Evolutionary conservation across 64 coral and sea anemone genomes (phyloP).

Genomic region (Montipora sp.): DNA sequence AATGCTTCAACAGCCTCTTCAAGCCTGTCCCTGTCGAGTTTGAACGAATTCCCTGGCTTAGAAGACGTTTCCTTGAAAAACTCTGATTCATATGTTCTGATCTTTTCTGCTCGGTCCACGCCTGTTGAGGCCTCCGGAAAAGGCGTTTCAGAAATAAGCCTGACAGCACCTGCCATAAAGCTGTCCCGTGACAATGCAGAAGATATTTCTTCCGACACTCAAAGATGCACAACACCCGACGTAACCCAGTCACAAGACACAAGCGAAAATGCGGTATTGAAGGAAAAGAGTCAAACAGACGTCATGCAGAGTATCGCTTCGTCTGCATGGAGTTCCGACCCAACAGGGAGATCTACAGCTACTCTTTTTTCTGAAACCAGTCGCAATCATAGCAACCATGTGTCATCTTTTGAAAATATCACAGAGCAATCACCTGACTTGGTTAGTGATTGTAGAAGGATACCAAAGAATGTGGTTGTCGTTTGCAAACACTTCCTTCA

Average conservation of each 20-base stretch:
- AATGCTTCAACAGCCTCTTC: not conserved
- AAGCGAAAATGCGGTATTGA: too few relatives aligned
- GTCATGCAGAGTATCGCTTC: too few relatives aligned
- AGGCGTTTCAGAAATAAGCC: not conserved
- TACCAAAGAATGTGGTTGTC: not conserved
- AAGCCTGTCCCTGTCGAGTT: not conserved
- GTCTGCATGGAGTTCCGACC: not conserved
- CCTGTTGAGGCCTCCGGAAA: not conserved
- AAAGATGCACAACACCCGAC: too few relatives aligned
- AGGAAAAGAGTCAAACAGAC: too few relatives aligned
- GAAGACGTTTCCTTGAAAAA: not conserved
- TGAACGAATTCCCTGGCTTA: not conserved
- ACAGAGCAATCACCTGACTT: not conserved
- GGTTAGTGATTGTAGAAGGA: not conserved
- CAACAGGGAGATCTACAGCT: not conserved
- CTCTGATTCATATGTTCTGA: not conserved
- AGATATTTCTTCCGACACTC: too few relatives aligned
- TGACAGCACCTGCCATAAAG: not conserved
- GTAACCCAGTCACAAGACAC: too few relatives aligned
- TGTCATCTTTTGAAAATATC: not conserved
- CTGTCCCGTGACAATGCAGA: not conserved
- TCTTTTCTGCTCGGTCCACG: not conserved
- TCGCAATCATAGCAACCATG: not conserved
- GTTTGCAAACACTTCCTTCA: constrained; percentile 17
- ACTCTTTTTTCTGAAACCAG: not conserved